A percentile compares a stretch with the other conserved stretches of the same genome.
Evolutionary conservation across 53 echinoderm and acorn worm species (phyloP).

Genomic region (Luidia sarsii): DNA sequence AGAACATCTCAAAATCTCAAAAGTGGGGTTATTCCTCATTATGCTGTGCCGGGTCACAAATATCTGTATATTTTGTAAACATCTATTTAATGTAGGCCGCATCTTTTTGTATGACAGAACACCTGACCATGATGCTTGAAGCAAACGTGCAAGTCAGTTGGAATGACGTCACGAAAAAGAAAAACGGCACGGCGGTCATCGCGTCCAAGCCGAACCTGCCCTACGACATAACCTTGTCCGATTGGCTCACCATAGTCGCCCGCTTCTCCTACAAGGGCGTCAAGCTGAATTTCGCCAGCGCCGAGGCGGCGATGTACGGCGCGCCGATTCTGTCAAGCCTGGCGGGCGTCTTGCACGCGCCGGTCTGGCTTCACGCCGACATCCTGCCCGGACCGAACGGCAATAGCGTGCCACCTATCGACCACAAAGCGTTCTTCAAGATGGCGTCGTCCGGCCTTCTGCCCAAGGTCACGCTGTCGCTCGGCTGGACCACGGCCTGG

Average conservation of each 20-base stretch:
- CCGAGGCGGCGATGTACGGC: conserved; percentile 48
- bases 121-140: conserved; percentile 84
- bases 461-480: conserved; percentile 68
- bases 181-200: conserved; percentile 64
- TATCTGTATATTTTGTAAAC: background rate
- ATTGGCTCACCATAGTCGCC: conserved; percentile 77
- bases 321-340: conserved; percentile 61
- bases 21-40: too few species aligned
- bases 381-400: conserved; percentile 83
- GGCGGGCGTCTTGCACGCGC: conserved; percentile 66
- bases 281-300: conserved; percentile 66
- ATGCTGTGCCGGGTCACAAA: too few species aligned
- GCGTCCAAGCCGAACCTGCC: conserved; percentile 44
- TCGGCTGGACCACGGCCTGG: conserved; percentile 84
- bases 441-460: conserved; percentile 37
- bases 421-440: conserved; percentile 52
- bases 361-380: conserved; percentile 81
- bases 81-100: background rate
- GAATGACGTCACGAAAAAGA: conserved; percentile 40
- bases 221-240: conserved; percentile 48
- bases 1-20: too few species aligned
- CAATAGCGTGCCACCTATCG: conserved; percentile 34
- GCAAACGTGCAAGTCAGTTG: conserved; percentile 70
- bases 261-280: conserved; percentile 88
- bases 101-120: conserved; percentile 57